These are phyloP conservation scores for Campaea margaritaria DNA, from an alignment of 2,888 invertebrate genomes.

Conservation along the genomic window DNA sequence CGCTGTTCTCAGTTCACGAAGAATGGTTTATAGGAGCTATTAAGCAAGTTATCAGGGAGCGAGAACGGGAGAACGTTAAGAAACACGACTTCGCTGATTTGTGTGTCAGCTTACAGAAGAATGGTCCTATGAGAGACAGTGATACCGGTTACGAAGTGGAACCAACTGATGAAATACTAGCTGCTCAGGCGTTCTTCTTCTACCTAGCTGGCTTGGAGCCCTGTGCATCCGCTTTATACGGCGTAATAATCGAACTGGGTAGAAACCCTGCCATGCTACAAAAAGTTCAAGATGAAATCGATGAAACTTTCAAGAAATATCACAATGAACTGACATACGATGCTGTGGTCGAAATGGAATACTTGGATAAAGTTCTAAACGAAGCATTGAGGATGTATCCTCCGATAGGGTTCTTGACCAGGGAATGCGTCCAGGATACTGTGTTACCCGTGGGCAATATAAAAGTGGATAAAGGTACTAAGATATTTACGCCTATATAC, in stretches of 20 bases:
- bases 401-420: slow-evolving; percentile 56
- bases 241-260: slow-evolving; percentile 62
- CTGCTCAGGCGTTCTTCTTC: slow-evolving; percentile 71
- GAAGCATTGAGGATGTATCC: slow-evolving; percentile 57
- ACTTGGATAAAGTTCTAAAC: slow-evolving; percentile 43
- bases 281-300: slow-evolving; percentile 65
- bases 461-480: slow-evolving; percentile 60
- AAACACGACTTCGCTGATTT: slow-evolving; percentile 68
- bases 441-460: slow-evolving; percentile 66
- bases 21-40: slow-evolving; percentile 64
- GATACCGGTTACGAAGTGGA: slow-evolving; percentile 58
- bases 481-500: slow-evolving; percentile 59
- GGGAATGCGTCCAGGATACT: slow-evolving; percentile 56
- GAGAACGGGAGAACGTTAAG: slow-evolving; percentile 55
- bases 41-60: slow-evolving; percentile 57
- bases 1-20: slow-evolving; percentile 57
- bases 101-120: slow-evolving; percentile 62
- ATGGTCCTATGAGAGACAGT: slow-evolving; percentile 55
- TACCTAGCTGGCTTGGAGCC: slow-evolving; percentile 73
- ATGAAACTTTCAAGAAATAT: slow-evolving; percentile 40
- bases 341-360: slow-evolving; percentile 31
- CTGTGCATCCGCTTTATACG: slow-evolving; percentile 60
- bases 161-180: slow-evolving; percentile 64
- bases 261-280: slow-evolving; percentile 59
- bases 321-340: slow-evolving; percentile 33